Percentiles rank a stretch among this genome's conserved stretches.
phyloP scores from a whole-genome alignment of 2,888 invertebrate genomes.

The Synergus japonicus region DNA sequence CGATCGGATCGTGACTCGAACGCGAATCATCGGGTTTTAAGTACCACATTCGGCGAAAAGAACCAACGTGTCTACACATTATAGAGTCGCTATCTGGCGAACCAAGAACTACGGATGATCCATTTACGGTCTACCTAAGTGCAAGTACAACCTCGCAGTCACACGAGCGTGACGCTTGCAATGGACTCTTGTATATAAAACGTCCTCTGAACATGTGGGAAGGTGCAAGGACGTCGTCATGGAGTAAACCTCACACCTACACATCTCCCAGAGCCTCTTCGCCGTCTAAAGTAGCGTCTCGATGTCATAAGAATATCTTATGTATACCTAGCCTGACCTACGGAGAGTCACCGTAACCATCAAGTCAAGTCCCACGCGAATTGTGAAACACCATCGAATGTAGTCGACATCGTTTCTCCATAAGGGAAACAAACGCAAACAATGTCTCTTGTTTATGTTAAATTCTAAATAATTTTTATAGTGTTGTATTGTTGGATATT shows the following conservation, averaged over 20 bases:
- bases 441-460: neutral
- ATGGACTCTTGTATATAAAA: conserved; percentile 59
- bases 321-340: conserved; percentile 16
- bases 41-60: conserved; percentile 50
- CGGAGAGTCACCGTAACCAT: conserved; percentile 43
- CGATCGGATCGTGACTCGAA: conserved; percentile 52
- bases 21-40: conserved; percentile 50
- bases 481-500: too few species aligned
- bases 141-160: conserved; percentile 49
- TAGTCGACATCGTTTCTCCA: neutral
- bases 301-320: conserved; percentile 55
- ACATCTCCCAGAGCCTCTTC: conserved; percentile 47
- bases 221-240: conserved; percentile 67
- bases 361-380: neutral
- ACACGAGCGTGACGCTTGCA: conserved; percentile 59
- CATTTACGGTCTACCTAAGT: conserved; percentile 49
- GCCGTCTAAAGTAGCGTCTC: conserved; percentile 57
- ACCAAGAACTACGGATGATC: conserved; percentile 52
- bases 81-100: neutral
- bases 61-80: conserved; percentile 44
- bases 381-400: conserved; percentile 18
- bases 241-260: conserved; percentile 57
- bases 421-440: neutral
- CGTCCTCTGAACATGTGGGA: conserved; percentile 62
- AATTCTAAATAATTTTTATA: too few species aligned